Evolutionary conservation across 2,888 invertebrate species (phyloP), one percentile per base, ranked within the genome.

Genomic region (Hipparchia semele): DNA sequence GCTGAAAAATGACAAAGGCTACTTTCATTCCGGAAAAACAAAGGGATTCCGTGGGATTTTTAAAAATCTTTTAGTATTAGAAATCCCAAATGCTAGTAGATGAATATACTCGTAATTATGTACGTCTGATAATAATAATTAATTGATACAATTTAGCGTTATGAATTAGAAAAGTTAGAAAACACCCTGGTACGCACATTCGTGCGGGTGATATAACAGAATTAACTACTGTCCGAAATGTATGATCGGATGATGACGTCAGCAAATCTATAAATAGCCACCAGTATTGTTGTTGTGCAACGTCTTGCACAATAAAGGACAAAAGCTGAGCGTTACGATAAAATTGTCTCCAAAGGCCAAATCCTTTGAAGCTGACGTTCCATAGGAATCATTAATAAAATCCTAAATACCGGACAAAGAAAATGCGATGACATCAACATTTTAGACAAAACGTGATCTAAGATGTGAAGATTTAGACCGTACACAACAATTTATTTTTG

Each of bases 211-310:
- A 81, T 84, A 79, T 84, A 85, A 81, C 84, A 83, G 86, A 88
- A 91, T 90, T 91, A 90, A 80, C 82, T 80, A 79, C 84, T 84
- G 87, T 85, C 84, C 83, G 77, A 87, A 90, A 94, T 90, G 87
- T 91, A 94, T 93, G 90, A 88, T 84, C 85, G 80, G 65, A 79
- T 75, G 76, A 88, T 94, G 94, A 94, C 92, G 83, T 85, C 79
- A 84, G 90, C 92, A 86, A 58, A 81, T 82, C 77, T 80, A 76
- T 77, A 80, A 83, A 82, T 81, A 69, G 78, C 81, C 86, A 86
- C 87, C 86, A 86, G 86, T 82, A 86, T 87, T 87, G 90, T 90
- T 87, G 83, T 90, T 92, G 90, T 88, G 88, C 89, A 90, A 91
- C 88, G 88, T 90, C 88, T 91, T 88, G 90, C 89, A 86, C 85